Percentiles rank a stretch among this genome's conserved stretches.
phyloP scores from a whole-genome alignment of 1,140 invertebrate species.

The Mizuhopecten yessoensis region DNA sequence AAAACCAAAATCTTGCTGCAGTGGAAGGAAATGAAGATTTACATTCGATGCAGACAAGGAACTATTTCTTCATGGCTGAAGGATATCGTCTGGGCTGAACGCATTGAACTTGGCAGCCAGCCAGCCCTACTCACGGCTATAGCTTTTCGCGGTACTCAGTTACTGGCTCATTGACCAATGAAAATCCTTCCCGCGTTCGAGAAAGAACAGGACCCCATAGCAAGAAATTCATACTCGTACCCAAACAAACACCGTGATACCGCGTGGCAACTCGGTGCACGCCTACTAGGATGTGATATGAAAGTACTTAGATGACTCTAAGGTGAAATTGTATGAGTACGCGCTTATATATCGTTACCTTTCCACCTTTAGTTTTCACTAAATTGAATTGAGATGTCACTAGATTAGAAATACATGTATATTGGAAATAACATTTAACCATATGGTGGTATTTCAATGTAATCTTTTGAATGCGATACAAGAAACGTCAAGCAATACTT shows the following conservation, averaged over 20 bases:
- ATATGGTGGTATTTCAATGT: too few species aligned
- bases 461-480: too few species aligned
- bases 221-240: not conserved
- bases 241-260: slow-evolving; percentile 14
- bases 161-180: slow-evolving; percentile 68
- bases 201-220: slow-evolving; percentile 20
- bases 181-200: slow-evolving; percentile 69
- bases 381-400: too few species aligned
- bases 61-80: slow-evolving; percentile 66
- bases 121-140: slow-evolving; percentile 56
- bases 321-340: not conserved
- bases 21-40: not conserved
- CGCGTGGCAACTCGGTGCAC: slow-evolving; percentile 29
- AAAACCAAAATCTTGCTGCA: not conserved
- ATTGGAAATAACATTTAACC: too few species aligned
- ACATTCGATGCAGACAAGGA: slow-evolving; percentile 65
- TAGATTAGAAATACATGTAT: too few species aligned
- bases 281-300: not conserved
- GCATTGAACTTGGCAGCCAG: slow-evolving; percentile 60
- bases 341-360: too few species aligned
- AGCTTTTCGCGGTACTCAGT: slow-evolving; percentile 46
- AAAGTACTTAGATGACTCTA: slow-evolving; percentile 1
- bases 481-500: too few species aligned
- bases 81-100: slow-evolving; percentile 50
- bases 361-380: too few species aligned